Evolutionary conservation across 2,113 vertebrate genomes (phyloP), one percentile per base, ranked within the genome.

Genomic region (Neotoma lepida): DNA sequence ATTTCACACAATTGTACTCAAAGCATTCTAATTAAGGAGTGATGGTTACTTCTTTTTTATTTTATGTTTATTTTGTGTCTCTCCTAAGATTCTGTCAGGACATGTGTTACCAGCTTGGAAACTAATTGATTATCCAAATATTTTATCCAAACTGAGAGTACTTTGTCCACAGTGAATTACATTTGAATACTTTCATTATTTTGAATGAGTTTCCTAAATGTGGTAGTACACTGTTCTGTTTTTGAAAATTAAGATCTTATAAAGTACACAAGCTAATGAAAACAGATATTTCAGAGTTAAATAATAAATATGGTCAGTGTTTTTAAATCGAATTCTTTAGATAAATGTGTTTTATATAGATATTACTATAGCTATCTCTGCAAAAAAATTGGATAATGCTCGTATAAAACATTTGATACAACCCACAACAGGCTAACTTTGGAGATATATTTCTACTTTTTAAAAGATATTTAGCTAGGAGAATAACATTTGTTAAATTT

Each of bases 401-500:
- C 84, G 97, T 7, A 44, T 20, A 87, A 87, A 74, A 54, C 26
- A 93, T 56, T 92, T 95, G 51, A 84, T 88, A 41, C 33, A 88
- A 84, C 33, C 28, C 39, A 2, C 82, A 90, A 18, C 17, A 68
- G 35, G 1, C 20, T 46, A 1, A 20, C 10, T 84, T 61, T 86
- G 81, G 77, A 81, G 30, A 30, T 73, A 68, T 35, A 73, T 93
- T 94, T 88, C 9, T 12, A 89, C 61, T 90, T 41, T 26, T 80
- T 86, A 94, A 33, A 74, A 22, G 51, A 85, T 71, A 46, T 78
- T 93, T 96, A 9, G 7, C 89, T 77, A 87, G 26, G 35, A 97
- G 46, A 39, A 81, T 91, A 78, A 74, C 24, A 15, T 87, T 70
- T 82, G 14, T 84, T 95, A 80, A 96, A 95, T 96, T 74, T 89